These are phyloP conservation scores for Ophonus ardosiacus DNA, from an alignment of 2,888 invertebrate genomes.

Conservation along the genomic window DNA sequence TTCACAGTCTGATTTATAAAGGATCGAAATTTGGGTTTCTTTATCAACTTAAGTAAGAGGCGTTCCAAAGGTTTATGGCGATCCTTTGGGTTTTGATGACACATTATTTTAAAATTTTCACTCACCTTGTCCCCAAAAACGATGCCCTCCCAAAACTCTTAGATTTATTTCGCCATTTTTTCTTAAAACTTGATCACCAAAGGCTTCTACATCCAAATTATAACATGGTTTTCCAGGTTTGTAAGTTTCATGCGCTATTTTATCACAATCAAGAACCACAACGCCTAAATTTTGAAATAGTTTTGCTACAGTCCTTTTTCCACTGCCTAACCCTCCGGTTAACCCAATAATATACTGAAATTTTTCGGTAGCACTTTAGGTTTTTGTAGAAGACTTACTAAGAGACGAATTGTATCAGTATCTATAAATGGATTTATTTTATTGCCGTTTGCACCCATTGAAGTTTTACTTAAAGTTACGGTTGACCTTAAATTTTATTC, in stretches of 20 bases:
- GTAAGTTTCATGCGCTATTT: constrained; percentile 92
- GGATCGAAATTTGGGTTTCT: too few relatives aligned
- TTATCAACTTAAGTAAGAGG: too few relatives aligned
- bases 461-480: too few relatives aligned
- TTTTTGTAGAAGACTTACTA: constrained; percentile 86
- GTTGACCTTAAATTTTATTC: too few relatives aligned
- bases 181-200: constrained; percentile 86
- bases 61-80: too few relatives aligned
- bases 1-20: too few relatives aligned
- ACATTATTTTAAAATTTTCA: neutral
- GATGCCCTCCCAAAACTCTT: constrained; percentile 85
- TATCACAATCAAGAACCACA: constrained; percentile 92
- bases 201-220: constrained; percentile 82
- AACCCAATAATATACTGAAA: constrained; percentile 95
- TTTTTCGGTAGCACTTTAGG: constrained; percentile 73
- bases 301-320: constrained; percentile 84
- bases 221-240: constrained; percentile 84
- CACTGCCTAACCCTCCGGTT: constrained; percentile 88
- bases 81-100: too few relatives aligned
- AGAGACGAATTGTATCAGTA: constrained; percentile 86
- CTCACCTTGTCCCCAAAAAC: constrained; percentile 89
- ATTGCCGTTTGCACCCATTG: too few relatives aligned
- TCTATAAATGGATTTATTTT: too few relatives aligned
- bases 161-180: constrained; percentile 87
- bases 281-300: constrained; percentile 86